Base-by-base conservation (phyloP, 2,888 invertebrate species). In the Drosophila macrothrix region DNA sequence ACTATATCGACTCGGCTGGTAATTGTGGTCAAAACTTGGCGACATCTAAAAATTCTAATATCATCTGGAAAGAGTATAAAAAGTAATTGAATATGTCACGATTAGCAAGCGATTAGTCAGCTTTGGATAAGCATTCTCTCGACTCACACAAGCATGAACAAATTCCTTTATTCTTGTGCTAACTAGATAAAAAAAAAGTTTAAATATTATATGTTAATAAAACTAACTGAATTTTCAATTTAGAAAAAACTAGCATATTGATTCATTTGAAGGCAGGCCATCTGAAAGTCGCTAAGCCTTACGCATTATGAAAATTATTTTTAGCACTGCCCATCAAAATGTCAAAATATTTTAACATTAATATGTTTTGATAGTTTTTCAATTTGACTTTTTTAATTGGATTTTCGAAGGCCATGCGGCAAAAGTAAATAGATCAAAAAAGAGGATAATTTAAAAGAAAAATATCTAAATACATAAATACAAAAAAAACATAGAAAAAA, bases 341-440 rank as follows among this genome's bases (percentile, higher is more conserved):
- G 71, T 84, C 84, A 76, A 55, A 60, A n/a, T 49, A 61, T 66
- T 56, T 39, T 4, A 72, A 67, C 54, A 61, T 65, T 80, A 84
- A 80, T 75, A 16, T 55, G 60, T 55, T 73, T 46, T 67, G 85
- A 85, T 85, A 85, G 83, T 73, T 73, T 64, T 61, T 69, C 73
- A 62, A 78, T 71, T 72, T 78, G 69, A 54, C 49, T 39, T 39
- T 22, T 52, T 59, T 84, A 85, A 83, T 83, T 85, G 85, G 83
- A 75, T 83, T 80, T 78, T 55, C 49, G 52, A 28, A 59, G 46
- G 60, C 43, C 37, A 33, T 4, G 46, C 25, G 19, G 33, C 54
- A 58, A 61, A 63, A 35, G 64, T 62, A 56, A 78, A 64, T 56
- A 58, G 19, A 33, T 46, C 39, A 39, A 58, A 43, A 43, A 43